Evolutionary conservation across 2,113 vertebrate genomes (phyloP).

Genomic region (Ondatra zibethicus): DNA sequence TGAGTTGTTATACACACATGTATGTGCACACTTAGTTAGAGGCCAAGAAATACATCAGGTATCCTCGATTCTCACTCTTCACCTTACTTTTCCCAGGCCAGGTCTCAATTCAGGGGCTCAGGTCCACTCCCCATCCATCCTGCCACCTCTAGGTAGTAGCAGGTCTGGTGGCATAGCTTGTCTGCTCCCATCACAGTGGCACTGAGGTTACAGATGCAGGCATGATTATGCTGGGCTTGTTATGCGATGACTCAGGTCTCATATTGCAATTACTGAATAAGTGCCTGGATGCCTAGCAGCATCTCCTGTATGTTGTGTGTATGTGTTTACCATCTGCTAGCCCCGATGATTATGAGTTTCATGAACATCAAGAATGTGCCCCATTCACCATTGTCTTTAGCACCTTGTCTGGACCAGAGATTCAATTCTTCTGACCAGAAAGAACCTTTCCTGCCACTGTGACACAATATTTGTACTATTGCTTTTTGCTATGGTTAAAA

Average conservation of each 20-base stretch:
- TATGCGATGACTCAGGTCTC: not conserved
- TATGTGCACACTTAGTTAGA: not conserved
- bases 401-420: not conserved
- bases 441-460: not conserved
- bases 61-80: too few species aligned
- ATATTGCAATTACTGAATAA: not conserved
- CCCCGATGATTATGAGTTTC: not conserved
- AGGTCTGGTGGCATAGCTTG: not conserved
- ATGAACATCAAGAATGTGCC: not conserved
- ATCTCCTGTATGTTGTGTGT: not conserved
- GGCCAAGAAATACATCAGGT: not conserved
- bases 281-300: not conserved
- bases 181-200: not conserved
- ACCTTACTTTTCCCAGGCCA: not conserved
- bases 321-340: not conserved
- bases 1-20: not conserved
- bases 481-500: conserved; percentile 15
- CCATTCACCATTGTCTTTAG: not conserved
- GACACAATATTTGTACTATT: not conserved
- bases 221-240: not conserved
- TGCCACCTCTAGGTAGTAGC: not conserved
- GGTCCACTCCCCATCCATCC: not conserved
- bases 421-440: not conserved
- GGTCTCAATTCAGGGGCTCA: not conserved
- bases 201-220: too few species aligned